Evolutionary conservation across 2,113 vertebrate genomes (phyloP).

Genomic region (Phoenicopterus ruber): DNA sequence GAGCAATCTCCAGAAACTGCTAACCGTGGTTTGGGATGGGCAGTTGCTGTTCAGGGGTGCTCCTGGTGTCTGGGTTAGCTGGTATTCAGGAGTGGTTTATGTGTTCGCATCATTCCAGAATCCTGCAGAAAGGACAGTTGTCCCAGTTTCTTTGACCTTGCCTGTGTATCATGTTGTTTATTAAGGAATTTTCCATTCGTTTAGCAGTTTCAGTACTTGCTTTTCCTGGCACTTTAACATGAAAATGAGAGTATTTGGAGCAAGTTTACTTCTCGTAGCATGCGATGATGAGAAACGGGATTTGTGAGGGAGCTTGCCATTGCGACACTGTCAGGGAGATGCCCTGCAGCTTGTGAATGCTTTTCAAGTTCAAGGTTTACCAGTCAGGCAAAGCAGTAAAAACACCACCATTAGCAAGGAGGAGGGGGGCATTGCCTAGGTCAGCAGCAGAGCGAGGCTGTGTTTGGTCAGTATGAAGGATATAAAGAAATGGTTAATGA

Average conservation of each 20-base stretch:
- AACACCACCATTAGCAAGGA: background rate
- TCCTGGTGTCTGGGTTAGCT: background rate
- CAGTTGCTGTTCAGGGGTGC: background rate
- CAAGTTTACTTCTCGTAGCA: background rate
- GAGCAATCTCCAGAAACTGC: background rate
- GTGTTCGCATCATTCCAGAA: background rate
- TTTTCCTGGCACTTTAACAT: background rate
- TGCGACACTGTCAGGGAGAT: background rate
- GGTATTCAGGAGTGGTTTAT: background rate
- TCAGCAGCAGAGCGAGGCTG: fast-evolving
- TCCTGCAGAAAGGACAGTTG: background rate
- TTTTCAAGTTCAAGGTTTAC: background rate
- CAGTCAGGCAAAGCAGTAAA: background rate
- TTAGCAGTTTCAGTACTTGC: background rate
- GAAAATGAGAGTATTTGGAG: background rate
- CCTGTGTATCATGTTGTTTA: background rate
- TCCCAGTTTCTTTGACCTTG: background rate
- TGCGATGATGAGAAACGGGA: background rate
- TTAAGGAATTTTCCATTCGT: background rate
- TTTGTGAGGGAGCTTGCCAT: background rate
- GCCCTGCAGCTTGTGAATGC: background rate
- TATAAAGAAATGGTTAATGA: background rate
- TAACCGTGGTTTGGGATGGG: background rate
- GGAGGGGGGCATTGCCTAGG: background rate
- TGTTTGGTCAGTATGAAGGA: background rate